phyloP scores from a whole-genome alignment of 2,113 vertebrate species.

The Barnardius zonarius region DNA sequence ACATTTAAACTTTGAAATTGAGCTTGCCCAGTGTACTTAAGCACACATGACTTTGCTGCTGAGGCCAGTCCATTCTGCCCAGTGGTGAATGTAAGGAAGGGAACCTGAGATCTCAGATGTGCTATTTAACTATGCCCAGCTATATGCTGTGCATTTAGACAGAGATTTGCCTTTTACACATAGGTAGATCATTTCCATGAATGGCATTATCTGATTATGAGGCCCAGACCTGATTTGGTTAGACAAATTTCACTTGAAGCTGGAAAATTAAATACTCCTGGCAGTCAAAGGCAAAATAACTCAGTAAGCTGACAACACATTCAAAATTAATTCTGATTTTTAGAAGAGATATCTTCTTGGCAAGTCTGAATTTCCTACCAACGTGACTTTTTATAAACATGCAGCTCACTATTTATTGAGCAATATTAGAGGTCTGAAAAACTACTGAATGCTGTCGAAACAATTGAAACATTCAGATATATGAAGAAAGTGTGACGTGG shows the following conservation, averaged over 20 bases:
- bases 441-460: background rate
- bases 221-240: background rate
- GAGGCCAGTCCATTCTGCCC: background rate
- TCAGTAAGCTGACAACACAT: conserved; percentile 15
- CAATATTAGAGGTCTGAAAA: conserved; percentile 7
- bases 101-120: background rate
- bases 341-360: conserved; percentile 14
- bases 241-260: conserved; percentile 16
- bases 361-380: conserved; percentile 15
- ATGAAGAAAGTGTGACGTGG: background rate
- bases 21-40: background rate
- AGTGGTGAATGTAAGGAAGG: background rate
- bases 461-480: background rate
- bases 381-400: background rate
- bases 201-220: background rate
- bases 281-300: conserved; percentile 19
- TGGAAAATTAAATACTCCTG: conserved; percentile 6
- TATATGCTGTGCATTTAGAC: background rate
- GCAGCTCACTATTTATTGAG: background rate
- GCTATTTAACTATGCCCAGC: background rate
- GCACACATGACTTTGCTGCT: background rate
- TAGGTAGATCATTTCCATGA: background rate
- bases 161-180: background rate
- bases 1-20: background rate
- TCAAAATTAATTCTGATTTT: conserved; percentile 44